phyloP scores from a whole-genome alignment of 2,888 invertebrate genomes.

The Erebia ligea region DNA sequence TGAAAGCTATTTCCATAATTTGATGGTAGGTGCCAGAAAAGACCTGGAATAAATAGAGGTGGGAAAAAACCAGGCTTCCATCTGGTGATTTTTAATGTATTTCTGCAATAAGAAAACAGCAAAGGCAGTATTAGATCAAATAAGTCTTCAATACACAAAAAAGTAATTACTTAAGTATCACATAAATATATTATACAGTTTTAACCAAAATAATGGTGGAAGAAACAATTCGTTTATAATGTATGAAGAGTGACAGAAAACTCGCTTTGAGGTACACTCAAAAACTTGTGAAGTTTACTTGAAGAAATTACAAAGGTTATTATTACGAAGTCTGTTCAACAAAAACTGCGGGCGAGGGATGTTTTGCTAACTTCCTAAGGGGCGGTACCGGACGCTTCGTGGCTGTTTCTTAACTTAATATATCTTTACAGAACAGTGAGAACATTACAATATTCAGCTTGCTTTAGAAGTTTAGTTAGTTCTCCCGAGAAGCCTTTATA shows the following conservation, averaged over 20 bases:
- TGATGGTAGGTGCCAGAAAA: too few species aligned
- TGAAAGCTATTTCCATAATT: too few species aligned
- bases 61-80: too few species aligned
- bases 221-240: conserved; percentile 53
- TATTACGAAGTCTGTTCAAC: conserved; percentile 59
- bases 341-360: conserved; percentile 56
- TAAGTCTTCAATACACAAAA: background rate
- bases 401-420: conserved; percentile 38
- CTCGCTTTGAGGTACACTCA: conserved; percentile 57
- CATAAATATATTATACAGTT: conserved; percentile 17
- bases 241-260: conserved; percentile 52
- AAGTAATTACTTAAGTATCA: background rate
- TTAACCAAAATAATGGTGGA: conserved; percentile 36
- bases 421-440: conserved; percentile 51
- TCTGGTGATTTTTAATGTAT: too few species aligned
- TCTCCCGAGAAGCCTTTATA: background rate
- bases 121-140: too few species aligned
- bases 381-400: conserved; percentile 49
- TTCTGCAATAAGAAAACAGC: too few species aligned
- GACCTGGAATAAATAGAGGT: too few species aligned
- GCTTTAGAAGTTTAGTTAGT: conserved; percentile 17
- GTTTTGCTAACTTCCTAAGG: conserved; percentile 56
- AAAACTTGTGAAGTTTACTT: conserved; percentile 58
- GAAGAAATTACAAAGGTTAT: conserved; percentile 67
- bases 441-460: conserved; percentile 34